Base-by-base conservation (phyloP, 2,888 invertebrate genomes). In the Hyposoter didymator region DNA sequence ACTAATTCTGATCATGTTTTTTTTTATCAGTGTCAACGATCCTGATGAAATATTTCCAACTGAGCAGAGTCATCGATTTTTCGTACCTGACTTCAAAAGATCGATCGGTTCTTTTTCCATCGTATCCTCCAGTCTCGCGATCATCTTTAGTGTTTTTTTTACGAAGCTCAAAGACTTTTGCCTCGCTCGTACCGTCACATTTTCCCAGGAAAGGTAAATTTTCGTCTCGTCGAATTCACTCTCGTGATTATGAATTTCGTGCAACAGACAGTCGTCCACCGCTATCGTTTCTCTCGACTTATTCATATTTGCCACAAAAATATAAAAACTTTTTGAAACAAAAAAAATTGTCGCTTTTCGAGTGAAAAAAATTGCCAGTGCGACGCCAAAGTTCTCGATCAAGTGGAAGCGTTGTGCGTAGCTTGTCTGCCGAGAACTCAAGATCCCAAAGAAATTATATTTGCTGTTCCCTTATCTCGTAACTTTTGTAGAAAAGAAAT, bases 31-130 rank as follows among this genome's bases (percentile, higher is more conserved):
- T 14, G 22, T 59, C 14, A 22, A 14, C 4, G 28, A 28, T 59
- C 59, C 59, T 6, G 22, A 55, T 22, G 2, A 64, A 64, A n/a
- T 35, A 10, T 6, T 64, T 32, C 14, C 12, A 28, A 22, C 28
- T 28, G 47, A 69, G 0, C 17, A 12, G 0, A 12, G 12, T 47
- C 7, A 1, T 55, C 39, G 22, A 35, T 79, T 78, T 73, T 59
- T 28, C 28, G 28, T 59, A 89, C 90, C 90, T 85, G 81, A 85
- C 73, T 84, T 87, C 12, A 90, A 69, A 80, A 90, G 87, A 19
- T 78, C 83, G 39, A 78, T 35, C 35, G 55, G 35, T 70, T 55
- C 45, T 19, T 43, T 32, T 39, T 70, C 55, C 19, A 8, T 83
- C 84, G 19, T n/a, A 52, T 35, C 72, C 14, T 28, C 59, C 1